Evolutionary conservation across 2,888 invertebrate species (phyloP).

Genomic region (Morpho achilles): DNA sequence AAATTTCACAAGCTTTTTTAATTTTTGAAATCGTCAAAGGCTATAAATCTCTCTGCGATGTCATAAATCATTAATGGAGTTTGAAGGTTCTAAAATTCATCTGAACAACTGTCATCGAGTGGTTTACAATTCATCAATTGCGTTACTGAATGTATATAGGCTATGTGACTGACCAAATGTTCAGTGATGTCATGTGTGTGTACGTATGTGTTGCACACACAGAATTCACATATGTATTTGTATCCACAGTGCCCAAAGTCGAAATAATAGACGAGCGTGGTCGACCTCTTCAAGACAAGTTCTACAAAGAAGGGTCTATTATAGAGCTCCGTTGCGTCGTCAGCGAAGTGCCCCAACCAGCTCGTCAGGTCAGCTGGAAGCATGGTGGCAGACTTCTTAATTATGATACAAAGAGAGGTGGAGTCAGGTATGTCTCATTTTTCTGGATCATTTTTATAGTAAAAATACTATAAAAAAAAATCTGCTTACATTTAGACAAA

Average conservation of each 20-base stretch:
- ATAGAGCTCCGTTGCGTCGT: constrained; percentile 90
- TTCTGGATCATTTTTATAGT: too few relatives aligned
- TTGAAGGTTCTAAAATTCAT: constrained; percentile 12
- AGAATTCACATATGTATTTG: not conserved
- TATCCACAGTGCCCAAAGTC: constrained; percentile 85
- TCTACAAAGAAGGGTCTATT: constrained; percentile 90
- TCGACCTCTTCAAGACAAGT: constrained; percentile 86
- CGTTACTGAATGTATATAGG: constrained; percentile 2
- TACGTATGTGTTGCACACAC: too few relatives aligned
- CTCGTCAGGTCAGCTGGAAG: constrained; percentile 88
- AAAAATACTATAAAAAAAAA: too few relatives aligned
- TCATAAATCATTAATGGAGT: constrained; percentile 6
- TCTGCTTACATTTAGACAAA: too few relatives aligned
- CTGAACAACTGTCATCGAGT: constrained; percentile 9
- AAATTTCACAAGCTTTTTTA: not conserved
- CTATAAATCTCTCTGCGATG: too few relatives aligned
- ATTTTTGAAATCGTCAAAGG: constrained; percentile 1
- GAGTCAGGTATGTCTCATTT: constrained; percentile 83
- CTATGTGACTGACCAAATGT: constrained; percentile 4
- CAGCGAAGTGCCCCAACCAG: constrained; percentile 87
- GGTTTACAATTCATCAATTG: constrained; percentile 16
- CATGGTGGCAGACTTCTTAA: constrained; percentile 87
- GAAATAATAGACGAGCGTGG: constrained; percentile 90
- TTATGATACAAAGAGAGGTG: constrained; percentile 88
- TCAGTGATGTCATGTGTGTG: not conserved